Evolutionary conservation across 2,888 invertebrate species (phyloP).

Genomic region (Drosophila engyochracea): DNA sequence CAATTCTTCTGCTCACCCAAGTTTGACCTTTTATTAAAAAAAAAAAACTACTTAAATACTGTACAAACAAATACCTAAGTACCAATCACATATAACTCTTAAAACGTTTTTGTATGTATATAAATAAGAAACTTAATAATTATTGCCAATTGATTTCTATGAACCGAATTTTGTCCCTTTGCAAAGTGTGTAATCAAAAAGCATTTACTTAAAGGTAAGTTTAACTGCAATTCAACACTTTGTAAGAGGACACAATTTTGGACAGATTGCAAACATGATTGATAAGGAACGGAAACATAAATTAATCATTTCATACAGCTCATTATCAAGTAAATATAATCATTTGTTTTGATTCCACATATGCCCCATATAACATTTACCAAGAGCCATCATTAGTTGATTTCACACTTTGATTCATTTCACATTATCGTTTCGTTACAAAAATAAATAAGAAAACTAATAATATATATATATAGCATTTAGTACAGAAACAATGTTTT

Average conservation of each 20-base stretch:
- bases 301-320: conserved; percentile 50
- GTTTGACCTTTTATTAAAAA: conserved; percentile 53
- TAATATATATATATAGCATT: conserved; percentile 15
- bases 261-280: not conserved
- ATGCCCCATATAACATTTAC: conserved; percentile 51
- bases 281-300: conserved; percentile 16
- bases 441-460: conserved; percentile 11
- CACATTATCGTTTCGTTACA: conserved; percentile 39
- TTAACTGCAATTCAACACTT: not conserved
- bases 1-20: conserved; percentile 53
- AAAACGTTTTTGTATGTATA: conserved; percentile 73
- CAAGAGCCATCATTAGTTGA: conserved; percentile 46
- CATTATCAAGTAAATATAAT: conserved; percentile 35
- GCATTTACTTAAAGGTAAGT: conserved; percentile 51
- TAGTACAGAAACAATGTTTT: conserved; percentile 28
- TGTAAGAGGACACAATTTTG: conserved; percentile 66
- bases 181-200: conserved; percentile 18
- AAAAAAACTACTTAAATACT: conserved; percentile 32
- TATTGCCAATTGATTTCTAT: conserved; percentile 9
- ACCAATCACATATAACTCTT: conserved; percentile 40
- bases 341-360: conserved; percentile 31
- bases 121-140: conserved; percentile 24
- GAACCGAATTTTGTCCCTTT: conserved; percentile 66
- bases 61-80: conserved; percentile 52
- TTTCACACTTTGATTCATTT: conserved; percentile 52